phyloP scores from a whole-genome alignment of 2,888 invertebrate species.

The Ariolimax columbianus region DNA sequence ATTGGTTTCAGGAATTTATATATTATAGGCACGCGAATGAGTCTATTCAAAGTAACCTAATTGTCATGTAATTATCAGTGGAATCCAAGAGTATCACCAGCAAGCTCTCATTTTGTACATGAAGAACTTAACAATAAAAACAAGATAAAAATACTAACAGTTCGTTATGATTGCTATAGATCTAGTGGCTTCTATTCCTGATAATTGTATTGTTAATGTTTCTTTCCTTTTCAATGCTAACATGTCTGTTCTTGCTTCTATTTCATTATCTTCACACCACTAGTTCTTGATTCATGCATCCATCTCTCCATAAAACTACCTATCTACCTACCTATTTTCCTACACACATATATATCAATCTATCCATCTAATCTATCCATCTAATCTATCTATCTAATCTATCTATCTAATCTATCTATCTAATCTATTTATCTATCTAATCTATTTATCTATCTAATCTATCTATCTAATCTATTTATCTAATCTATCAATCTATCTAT shows the following conservation, averaged over 20 bases:
- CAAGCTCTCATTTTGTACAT: background rate
- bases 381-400: background rate
- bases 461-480: background rate
- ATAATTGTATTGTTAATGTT: background rate
- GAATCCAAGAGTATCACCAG: background rate
- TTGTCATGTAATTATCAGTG: background rate
- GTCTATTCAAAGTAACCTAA: background rate
- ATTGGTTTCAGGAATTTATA: background rate
- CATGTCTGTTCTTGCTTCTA: background rate
- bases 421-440: slow-evolving; percentile 1
- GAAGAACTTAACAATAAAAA: background rate
- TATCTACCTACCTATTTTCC: background rate
- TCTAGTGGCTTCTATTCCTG: too few species aligned
- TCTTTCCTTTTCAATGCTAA: background rate
- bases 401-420: slow-evolving; percentile 3
- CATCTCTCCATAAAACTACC: background rate
- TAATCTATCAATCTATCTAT: slow-evolving; percentile 2
- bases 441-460: background rate
- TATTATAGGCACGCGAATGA: background rate
- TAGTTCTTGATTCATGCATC: background rate
- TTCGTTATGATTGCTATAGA: too few species aligned
- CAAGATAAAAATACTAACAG: background rate
- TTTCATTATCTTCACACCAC: background rate
- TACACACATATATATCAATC: background rate
- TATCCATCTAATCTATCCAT: background rate